phyloP scores from a whole-genome alignment of 2,113 vertebrate genomes.

The Eolophus roseicapilla region DNA sequence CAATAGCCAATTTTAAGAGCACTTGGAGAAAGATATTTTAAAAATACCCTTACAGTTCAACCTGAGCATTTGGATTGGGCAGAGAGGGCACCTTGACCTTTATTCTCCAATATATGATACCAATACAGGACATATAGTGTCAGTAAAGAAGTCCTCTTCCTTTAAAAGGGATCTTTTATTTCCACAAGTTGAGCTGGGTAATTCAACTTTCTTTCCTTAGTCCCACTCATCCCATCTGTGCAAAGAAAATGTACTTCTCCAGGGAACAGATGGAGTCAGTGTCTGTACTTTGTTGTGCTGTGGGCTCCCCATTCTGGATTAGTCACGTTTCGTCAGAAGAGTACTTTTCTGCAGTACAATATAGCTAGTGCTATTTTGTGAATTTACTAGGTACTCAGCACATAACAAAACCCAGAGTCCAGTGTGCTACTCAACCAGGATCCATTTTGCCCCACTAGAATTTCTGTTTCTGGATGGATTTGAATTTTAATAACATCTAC shows the following conservation, averaged over 20 bases:
- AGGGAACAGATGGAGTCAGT: slow-evolving; percentile 22
- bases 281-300: not conserved
- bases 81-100: not conserved
- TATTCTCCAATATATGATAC: not conserved
- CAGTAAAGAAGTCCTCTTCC: not conserved
- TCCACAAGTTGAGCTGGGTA: not conserved
- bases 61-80: not conserved
- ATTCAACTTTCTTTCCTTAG: not conserved
- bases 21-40: not conserved
- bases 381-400: not conserved
- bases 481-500: not conserved
- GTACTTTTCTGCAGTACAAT: not conserved
- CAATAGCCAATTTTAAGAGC: not conserved
- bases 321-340: not conserved
- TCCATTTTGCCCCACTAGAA: not conserved
- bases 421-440: not conserved
- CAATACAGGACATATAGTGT: not conserved
- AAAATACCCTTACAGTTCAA: not conserved
- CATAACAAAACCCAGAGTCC: not conserved
- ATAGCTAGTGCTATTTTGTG: not conserved
- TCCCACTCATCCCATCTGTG: slow-evolving; percentile 31
- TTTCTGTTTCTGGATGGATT: not conserved
- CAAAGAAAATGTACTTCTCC: not conserved
- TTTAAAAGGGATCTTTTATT: not conserved
- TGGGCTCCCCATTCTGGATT: not conserved